Percentiles rank a stretch among this genome's conserved stretches.
phyloP scores from a whole-genome alignment of 2,888 invertebrate species.

The Camptogramma bilineatum region DNA sequence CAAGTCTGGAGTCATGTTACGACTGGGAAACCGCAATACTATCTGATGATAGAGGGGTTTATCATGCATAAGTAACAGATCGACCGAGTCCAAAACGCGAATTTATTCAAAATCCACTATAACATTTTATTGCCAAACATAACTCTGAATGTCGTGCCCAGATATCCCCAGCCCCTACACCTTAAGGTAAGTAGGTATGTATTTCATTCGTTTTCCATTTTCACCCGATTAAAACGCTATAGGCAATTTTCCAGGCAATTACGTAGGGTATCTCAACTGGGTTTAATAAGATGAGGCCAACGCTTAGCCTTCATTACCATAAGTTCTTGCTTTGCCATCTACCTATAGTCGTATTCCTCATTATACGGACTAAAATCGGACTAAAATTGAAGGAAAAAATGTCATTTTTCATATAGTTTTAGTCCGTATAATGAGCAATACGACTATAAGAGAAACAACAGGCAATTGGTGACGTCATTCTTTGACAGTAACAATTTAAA shows the following conservation, averaged over 20 bases:
- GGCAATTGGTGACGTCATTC: neutral
- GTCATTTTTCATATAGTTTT: too few relatives aligned
- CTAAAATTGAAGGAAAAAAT: too few relatives aligned
- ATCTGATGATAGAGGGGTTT: slow-evolving; percentile 10
- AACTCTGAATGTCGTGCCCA: too few relatives aligned
- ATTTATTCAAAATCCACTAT: too few relatives aligned
- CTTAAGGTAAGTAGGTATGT: too few relatives aligned
- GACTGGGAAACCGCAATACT: slow-evolving; percentile 23
- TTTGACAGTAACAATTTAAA: too few relatives aligned
- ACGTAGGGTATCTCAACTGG: slow-evolving; percentile 9
- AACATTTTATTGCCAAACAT: too few relatives aligned
- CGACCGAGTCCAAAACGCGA: too few relatives aligned
- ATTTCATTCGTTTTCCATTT: slow-evolving; percentile 5
- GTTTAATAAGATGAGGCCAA: slow-evolving; percentile 19
- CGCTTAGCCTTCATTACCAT: slow-evolving; percentile 20
- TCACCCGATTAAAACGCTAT: slow-evolving; percentile 14
- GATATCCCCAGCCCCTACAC: too few relatives aligned
- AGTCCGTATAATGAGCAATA: too few relatives aligned
- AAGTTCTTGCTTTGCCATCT: slow-evolving; percentile 2
- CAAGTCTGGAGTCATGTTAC: slow-evolving; percentile 21
- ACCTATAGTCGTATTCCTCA: too few relatives aligned
- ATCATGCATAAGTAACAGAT: neutral
- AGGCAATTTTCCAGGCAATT: slow-evolving; percentile 26
- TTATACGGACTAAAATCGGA: too few relatives aligned
- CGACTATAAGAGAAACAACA: neutral